Conservation (phyloP, 2,113 vertebrate species). For the Rhinopomastus cyanomelas region DNA sequence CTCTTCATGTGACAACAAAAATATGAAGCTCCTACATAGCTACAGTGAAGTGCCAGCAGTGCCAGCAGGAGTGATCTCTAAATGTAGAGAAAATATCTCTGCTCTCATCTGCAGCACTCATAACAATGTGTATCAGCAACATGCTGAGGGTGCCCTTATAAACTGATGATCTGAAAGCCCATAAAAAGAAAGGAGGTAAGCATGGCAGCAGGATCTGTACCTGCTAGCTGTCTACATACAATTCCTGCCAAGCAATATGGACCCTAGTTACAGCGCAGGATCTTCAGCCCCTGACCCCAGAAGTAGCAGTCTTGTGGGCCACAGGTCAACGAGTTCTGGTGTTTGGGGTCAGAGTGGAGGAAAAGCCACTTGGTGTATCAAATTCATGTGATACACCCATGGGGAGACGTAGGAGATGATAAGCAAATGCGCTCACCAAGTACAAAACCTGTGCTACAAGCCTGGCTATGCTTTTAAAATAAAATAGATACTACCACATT, state of each 20-base stretch:
- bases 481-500: background rate
- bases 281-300: background rate
- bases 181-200: background rate
- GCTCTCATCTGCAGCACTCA: background rate
- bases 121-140: background rate
- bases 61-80: background rate
- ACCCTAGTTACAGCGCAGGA: background rate
- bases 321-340: background rate
- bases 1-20: background rate
- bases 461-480: background rate
- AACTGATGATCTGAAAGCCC: background rate
- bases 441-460: background rate
- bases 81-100: background rate
- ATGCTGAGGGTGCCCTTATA: background rate
- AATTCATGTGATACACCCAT: background rate
- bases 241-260: background rate
- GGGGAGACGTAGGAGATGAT: background rate
- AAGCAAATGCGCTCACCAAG: background rate
- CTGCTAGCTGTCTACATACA: background rate
- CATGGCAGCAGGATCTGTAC: background rate
- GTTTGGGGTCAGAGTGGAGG: background rate
- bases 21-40: background rate
- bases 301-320: background rate
- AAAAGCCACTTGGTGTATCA: background rate
- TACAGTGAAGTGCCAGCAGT: background rate